Evolutionary conservation across 1,140 invertebrate genomes (phyloP).

Genomic region (Caenorhabditis elegans): WBcel235 BX284606.5:7555501-7556000

Average conservation of each 20-base stretch:
- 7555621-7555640: slow-evolving; percentile 22
- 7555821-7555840: neutral
- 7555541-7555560: too few relatives aligned
- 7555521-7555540: too few relatives aligned
- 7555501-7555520: too few relatives aligned
- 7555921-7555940: neutral
- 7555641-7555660: neutral
- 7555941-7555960: neutral
- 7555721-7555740: slow-evolving; percentile 27
- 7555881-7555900: slow-evolving; percentile 1
- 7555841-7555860: slow-evolving; percentile 12
- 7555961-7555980: slow-evolving; percentile 25
- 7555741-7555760: slow-evolving; percentile 29
- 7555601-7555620: neutral
- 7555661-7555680: neutral
- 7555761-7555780: slow-evolving; percentile 22
- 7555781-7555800: neutral
- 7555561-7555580: too few relatives aligned
- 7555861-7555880: neutral
- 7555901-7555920: neutral
- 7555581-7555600: too few relatives aligned
- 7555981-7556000: neutral
- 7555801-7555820: neutral
- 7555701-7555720: slow-evolving; percentile 32
- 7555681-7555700: slow-evolving; percentile 12